phyloP scores from a whole-genome alignment of 2,888 invertebrate species.

The Stenchaetothrips biformis region DNA sequence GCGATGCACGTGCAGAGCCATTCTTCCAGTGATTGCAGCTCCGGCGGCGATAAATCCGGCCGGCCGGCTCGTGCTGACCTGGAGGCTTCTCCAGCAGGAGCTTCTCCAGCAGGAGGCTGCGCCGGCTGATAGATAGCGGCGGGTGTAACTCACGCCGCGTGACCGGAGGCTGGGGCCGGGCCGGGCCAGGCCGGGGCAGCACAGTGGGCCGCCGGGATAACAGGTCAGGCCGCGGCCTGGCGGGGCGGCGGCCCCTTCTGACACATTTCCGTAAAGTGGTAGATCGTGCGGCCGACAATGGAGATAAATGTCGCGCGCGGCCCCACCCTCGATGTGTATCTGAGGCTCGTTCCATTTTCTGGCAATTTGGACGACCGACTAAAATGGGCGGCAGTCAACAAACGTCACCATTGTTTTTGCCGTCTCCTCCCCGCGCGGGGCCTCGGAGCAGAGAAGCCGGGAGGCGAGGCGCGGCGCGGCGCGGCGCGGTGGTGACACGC shows the following conservation, averaged over 20 bases:
- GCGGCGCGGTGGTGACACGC: not conserved
- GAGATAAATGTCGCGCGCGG: conserved; percentile 11
- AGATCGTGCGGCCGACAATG: conserved; percentile 17
- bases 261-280: conserved; percentile 23
- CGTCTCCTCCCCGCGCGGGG: not conserved
- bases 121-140: not conserved
- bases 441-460: not conserved
- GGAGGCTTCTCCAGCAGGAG: no score
- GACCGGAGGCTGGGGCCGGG: not conserved
- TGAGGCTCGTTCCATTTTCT: no score
- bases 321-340: not conserved
- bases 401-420: not conserved
- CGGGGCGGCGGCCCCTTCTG: not conserved
- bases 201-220: not conserved
- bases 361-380: no score
- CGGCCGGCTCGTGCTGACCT: no score
- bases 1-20: no score
- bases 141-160: conserved; percentile 19
- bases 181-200: not conserved
- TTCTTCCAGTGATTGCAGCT: no score
- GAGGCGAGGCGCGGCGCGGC: not conserved
- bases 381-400: no score
- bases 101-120: not conserved
- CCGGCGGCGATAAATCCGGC: no score
- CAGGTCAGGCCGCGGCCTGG: no score